phyloP scores from a whole-genome alignment of 1,140 invertebrate species.

The Drosophila busckii region DNA sequence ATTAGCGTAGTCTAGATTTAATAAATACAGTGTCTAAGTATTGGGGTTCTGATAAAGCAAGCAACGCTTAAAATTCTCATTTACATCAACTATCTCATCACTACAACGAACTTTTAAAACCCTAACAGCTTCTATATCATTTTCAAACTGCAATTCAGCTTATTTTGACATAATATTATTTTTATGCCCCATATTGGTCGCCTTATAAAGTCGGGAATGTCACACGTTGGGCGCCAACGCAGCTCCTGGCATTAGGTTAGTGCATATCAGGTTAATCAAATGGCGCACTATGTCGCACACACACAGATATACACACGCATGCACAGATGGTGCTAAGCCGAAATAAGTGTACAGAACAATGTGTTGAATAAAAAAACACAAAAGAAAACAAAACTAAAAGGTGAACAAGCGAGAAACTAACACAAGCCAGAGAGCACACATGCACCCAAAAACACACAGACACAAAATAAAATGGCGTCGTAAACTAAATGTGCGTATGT shows the following conservation, averaged over 20 bases:
- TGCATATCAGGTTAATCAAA: constrained; percentile 44
- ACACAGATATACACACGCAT: constrained; percentile 4
- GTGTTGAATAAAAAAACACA: constrained; percentile 19
- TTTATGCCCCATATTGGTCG: no score
- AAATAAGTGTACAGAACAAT: constrained; percentile 7
- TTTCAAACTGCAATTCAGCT: no score
- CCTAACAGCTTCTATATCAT: no score
- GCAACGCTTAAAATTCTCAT: no score
- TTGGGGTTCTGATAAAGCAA: no score
- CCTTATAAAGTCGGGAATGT: no score
- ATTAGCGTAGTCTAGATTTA: no score
- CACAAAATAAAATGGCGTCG: constrained; percentile 44
- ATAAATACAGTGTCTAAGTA: no score
- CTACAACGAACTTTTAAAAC: no score
- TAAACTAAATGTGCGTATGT: constrained; percentile 21
- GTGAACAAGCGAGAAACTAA: constrained; percentile 16
- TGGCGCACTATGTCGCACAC: constrained; percentile 11
- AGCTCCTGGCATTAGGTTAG: constrained; percentile 5
- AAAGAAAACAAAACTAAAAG: constrained; percentile 15
- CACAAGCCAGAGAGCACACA: constrained; percentile 27
- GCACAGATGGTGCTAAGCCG: constrained; percentile 13
- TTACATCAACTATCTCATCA: no score
- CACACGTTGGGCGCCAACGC: constrained; percentile 11
- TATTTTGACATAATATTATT: no score
- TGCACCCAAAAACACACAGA: no score